These are phyloP conservation scores for Cebus imitator DNA, from an alignment of 2,113 vertebrate species.

Conservation along the genomic window DNA sequence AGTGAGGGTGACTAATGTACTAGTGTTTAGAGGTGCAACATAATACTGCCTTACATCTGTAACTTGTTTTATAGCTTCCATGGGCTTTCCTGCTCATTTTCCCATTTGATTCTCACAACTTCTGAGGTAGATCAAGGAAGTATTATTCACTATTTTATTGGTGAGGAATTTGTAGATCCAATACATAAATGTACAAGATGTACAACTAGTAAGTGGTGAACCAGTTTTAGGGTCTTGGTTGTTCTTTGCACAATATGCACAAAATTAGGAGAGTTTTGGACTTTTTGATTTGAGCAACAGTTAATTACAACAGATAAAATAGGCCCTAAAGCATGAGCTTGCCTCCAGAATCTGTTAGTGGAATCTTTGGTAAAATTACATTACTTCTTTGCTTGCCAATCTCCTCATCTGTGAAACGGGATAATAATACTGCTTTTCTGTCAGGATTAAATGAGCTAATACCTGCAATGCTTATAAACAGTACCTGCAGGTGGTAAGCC, in stretches of 20 bases:
- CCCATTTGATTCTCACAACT: neutral
- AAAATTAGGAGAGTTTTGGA: neutral
- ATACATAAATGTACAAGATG: neutral
- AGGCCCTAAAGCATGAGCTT: neutral
- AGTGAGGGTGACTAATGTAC: neutral
- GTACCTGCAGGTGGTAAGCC: neutral
- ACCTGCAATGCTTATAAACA: neutral
- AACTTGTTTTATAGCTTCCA: neutral
- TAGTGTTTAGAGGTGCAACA: neutral
- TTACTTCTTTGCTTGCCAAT: neutral
- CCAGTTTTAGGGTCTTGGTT: neutral
- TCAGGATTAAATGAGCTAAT: neutral
- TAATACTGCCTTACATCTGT: neutral
- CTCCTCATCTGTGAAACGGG: conserved; percentile 31
- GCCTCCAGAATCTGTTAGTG: neutral
- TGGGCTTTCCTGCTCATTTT: neutral
- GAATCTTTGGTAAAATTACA: neutral
- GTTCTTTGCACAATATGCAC: neutral
- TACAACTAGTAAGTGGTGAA: neutral
- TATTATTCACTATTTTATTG: neutral
- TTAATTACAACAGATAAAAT: neutral
- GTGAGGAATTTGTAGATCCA: neutral
- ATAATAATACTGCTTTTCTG: neutral
- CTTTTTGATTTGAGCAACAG: neutral
- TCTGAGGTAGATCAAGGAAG: neutral